These are phyloP conservation scores for Xestia ashworthii DNA, from an alignment of 2,888 invertebrate genomes.

Conservation along the genomic window DNA sequence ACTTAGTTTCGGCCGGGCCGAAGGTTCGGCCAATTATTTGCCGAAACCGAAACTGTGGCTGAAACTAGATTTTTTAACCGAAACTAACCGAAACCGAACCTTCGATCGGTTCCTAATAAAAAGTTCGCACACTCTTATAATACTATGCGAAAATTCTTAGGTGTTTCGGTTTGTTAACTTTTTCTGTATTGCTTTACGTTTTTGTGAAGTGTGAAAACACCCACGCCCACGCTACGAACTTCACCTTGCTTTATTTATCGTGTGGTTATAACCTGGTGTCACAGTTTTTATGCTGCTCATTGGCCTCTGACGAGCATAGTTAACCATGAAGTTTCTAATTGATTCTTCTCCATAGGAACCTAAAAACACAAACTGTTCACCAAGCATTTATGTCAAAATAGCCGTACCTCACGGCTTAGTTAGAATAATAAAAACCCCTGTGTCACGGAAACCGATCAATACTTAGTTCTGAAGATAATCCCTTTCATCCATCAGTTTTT, in stretches of 20 bases:
- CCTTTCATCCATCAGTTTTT: background rate
- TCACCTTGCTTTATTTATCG: too few species aligned
- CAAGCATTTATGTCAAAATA: background rate
- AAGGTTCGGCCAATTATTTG: too few species aligned
- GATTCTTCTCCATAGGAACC: background rate
- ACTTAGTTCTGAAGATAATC: background rate
- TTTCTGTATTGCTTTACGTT: background rate
- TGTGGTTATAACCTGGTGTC: too few species aligned
- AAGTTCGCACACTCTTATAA: background rate
- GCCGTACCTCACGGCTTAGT: too few species aligned
- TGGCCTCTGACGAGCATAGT: background rate
- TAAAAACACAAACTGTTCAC: background rate
- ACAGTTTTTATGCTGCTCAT: too few species aligned
- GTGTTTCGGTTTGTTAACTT: background rate
- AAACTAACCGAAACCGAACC: too few species aligned
- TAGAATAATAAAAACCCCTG: background rate
- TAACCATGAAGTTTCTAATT: background rate
- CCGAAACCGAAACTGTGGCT: too few species aligned
- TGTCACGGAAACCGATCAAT: background rate
- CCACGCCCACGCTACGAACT: background rate
- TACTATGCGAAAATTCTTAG: background rate
- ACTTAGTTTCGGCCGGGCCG: too few species aligned
- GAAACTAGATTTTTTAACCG: too few species aligned
- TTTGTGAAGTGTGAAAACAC: too few species aligned
- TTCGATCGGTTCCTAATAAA: too few species aligned